Conservation (phyloP, 2,797 vertebrate species). For the Sebastiscus tertius region DNA sequence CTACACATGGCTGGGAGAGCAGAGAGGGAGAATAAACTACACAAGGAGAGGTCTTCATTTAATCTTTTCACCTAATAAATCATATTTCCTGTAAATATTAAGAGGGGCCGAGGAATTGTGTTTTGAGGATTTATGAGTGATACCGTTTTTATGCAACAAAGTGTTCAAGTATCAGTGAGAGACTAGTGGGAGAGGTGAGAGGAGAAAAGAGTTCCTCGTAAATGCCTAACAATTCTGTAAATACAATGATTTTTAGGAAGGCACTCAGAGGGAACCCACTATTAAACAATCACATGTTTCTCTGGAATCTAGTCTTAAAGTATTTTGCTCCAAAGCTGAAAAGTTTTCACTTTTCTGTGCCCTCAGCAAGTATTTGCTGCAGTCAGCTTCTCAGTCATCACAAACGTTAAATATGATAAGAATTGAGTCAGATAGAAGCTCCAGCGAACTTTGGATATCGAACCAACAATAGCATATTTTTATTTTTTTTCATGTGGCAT, state of each 20-base stretch:
- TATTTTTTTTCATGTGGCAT: neutral
- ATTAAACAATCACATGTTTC: neutral
- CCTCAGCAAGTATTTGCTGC: neutral
- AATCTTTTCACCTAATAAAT: neutral
- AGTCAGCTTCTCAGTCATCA: slow-evolving; percentile 8
- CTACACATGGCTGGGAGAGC: neutral
- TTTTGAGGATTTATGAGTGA: neutral
- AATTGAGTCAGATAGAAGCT: slow-evolving; percentile 6
- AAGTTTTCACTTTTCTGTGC: neutral
- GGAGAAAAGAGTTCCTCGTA: neutral
- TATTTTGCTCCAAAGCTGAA: neutral
- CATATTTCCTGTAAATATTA: neutral
- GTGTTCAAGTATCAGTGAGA: neutral
- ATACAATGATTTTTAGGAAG: neutral
- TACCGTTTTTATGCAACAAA: neutral
- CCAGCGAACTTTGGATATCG: neutral
- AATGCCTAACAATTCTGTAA: neutral
- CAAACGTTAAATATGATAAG: neutral
- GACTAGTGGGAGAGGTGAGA: neutral
- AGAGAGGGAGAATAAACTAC: neutral
- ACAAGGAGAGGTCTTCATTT: neutral
- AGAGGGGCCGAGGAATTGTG: neutral
- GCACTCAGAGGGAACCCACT: neutral
- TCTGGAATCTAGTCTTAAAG: neutral
- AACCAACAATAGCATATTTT: neutral